A percentile compares a stretch with the other conserved stretches of the same genome.
phyloP scores from a whole-genome alignment of 2,888 invertebrate species.

The Cheilosia pagana region DNA sequence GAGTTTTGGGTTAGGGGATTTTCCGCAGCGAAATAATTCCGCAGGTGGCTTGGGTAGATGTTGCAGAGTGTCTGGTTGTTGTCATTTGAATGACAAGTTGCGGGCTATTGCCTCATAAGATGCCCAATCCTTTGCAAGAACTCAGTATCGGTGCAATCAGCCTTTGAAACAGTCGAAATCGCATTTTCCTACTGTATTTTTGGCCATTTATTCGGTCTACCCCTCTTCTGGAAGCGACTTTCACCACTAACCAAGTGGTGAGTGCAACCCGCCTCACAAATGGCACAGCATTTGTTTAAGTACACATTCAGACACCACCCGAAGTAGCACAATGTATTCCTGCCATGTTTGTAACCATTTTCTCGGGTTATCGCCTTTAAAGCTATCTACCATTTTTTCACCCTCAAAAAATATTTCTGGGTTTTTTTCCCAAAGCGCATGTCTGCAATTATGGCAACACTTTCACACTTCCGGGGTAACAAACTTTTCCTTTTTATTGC shows the following conservation, averaged over 20 bases:
- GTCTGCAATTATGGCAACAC: slow-evolving; percentile 47
- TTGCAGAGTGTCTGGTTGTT: too few relatives aligned
- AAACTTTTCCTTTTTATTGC: slow-evolving; percentile 58
- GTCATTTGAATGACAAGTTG: too few relatives aligned
- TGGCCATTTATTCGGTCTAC: too few relatives aligned
- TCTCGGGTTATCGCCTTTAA: slow-evolving; percentile 1
- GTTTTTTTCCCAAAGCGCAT: slow-evolving; percentile 51
- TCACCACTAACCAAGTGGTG: too few relatives aligned
- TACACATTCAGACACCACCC: slow-evolving; percentile 60
- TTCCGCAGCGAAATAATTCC: slow-evolving; percentile 4
- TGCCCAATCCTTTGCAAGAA: too few relatives aligned
- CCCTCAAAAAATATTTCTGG: slow-evolving; percentile 39
- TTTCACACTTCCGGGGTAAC: slow-evolving; percentile 49
- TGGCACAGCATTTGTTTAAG: slow-evolving; percentile 1
- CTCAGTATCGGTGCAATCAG: too few relatives aligned
- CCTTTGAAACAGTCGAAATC: too few relatives aligned
- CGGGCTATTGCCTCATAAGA: too few relatives aligned
- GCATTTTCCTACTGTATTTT: too few relatives aligned
- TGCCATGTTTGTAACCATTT: slow-evolving; percentile 16
- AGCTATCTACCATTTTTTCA: slow-evolving; percentile 17
- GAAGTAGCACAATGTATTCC: slow-evolving; percentile 39
- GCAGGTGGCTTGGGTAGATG: not conserved
- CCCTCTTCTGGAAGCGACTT: too few relatives aligned
- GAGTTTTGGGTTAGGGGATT: slow-evolving; percentile 80
- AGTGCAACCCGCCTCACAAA: too few relatives aligned